Conservation (phyloP, 2,888 invertebrate genomes). For the Chrysolina haemoptera region DNA sequence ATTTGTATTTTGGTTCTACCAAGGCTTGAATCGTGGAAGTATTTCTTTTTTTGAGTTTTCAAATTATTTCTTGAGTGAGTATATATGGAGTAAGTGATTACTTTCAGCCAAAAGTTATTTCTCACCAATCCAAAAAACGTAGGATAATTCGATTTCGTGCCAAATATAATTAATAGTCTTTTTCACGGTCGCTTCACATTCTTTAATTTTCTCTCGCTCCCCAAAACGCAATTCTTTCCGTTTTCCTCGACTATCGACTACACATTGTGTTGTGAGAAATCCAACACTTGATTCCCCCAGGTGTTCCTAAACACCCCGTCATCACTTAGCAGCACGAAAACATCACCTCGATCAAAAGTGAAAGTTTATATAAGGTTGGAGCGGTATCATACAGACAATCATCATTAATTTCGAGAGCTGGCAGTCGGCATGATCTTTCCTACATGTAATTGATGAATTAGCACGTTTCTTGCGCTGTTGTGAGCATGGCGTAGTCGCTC, state of each 20-base stretch:
- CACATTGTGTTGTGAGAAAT: slow-evolving; percentile 42
- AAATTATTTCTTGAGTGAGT: not conserved
- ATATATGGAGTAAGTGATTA: not conserved
- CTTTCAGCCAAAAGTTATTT: not conserved
- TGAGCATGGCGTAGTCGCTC: slow-evolving; percentile 1
- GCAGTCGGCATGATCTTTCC: slow-evolving; percentile 43
- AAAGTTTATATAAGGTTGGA: slow-evolving; percentile 25
- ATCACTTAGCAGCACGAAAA: slow-evolving; percentile 44
- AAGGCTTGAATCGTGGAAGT: too few relatives aligned
- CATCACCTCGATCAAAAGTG: slow-evolving; percentile 31
- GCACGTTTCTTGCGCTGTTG: slow-evolving; percentile 26
- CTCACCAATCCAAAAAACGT: not conserved
- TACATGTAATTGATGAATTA: slow-evolving; percentile 43
- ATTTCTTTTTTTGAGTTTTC: not conserved
- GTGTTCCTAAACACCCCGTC: slow-evolving; percentile 48
- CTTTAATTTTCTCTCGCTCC: slow-evolving; percentile 40
- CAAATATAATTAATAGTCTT: slow-evolving; percentile 38
- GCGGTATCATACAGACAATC: slow-evolving; percentile 35
- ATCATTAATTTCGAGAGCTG: slow-evolving; percentile 40
- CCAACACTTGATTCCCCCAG: slow-evolving; percentile 49
- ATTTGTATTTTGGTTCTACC: too few relatives aligned
- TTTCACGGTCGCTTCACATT: slow-evolving; percentile 22
- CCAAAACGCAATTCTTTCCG: slow-evolving; percentile 35
- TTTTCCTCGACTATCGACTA: slow-evolving; percentile 22
- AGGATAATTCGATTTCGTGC: slow-evolving; percentile 32